phyloP scores from a whole-genome alignment of 2,888 invertebrate species.

The Oeneis ivallda region DNA sequence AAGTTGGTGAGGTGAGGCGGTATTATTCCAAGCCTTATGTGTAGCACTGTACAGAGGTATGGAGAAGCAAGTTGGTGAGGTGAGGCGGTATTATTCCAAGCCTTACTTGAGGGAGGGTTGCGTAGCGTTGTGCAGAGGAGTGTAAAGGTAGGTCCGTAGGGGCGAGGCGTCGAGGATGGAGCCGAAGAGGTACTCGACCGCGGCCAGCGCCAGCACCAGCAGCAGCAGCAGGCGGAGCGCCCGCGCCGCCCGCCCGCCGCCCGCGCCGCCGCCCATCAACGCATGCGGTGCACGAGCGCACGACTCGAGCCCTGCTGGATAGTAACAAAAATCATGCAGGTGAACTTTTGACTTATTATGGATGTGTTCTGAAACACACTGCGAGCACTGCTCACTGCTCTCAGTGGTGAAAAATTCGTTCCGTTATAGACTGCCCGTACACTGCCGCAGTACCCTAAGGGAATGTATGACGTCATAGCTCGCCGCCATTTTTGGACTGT shows the following conservation, averaged over 20 bases:
- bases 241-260: slow-evolving; percentile 77
- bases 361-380: too few relatives aligned
- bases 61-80: neutral
- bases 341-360: too few relatives aligned
- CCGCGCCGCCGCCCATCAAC: slow-evolving; percentile 70
- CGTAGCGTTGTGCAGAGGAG: slow-evolving; percentile 71
- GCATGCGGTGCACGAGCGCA: slow-evolving; percentile 55
- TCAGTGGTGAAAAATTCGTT: too few relatives aligned
- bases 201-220: slow-evolving; percentile 84
- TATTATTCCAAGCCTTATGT: neutral
- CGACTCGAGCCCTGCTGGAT: slow-evolving; percentile 26
- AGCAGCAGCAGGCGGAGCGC: slow-evolving; percentile 74
- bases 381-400: too few relatives aligned
- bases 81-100: neutral
- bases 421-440: too few relatives aligned
- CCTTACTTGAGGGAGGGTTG: slow-evolving; percentile 62
- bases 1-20: neutral
- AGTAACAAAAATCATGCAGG: too few relatives aligned
- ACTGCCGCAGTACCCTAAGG: too few relatives aligned
- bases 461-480: too few relatives aligned
- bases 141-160: slow-evolving; percentile 73
- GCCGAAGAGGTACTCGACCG: slow-evolving; percentile 87
- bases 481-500: too few relatives aligned
- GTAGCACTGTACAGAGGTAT: neutral
- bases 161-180: slow-evolving; percentile 82